These are phyloP conservation scores for Drosophila fungiperda DNA, from an alignment of 2,888 invertebrate genomes.

Conservation along the genomic window DNA sequence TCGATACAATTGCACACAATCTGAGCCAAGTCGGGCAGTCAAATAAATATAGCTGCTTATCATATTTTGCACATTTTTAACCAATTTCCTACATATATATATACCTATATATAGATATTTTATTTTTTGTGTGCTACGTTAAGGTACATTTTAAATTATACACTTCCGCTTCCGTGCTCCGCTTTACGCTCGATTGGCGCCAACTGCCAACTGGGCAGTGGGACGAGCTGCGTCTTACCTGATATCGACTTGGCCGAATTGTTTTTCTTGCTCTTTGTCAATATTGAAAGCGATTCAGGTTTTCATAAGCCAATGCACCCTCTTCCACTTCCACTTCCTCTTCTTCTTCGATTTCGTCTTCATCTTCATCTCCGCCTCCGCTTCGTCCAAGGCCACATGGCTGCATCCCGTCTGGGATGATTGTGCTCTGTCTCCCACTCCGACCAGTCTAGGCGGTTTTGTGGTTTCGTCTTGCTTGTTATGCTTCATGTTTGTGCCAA, in stretches of 20 bases:
- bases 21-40: conserved; percentile 40
- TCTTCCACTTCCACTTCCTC: background rate
- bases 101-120: background rate
- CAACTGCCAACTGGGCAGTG: conserved; percentile 22
- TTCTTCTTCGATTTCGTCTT: conserved; percentile 13
- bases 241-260: background rate
- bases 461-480: conserved; percentile 69
- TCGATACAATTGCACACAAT: conserved; percentile 7
- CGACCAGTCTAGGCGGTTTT: conserved; percentile 24
- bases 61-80: conserved; percentile 64
- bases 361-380: conserved; percentile 3
- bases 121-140: conserved; percentile 33
- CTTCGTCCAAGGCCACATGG: conserved; percentile 37
- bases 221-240: conserved; percentile 10
- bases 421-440: background rate
- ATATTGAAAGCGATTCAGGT: conserved; percentile 80
- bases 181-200: conserved; percentile 75
- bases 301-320: conserved; percentile 53
- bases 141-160: conserved; percentile 80
- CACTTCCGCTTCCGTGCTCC: conserved; percentile 75
- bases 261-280: conserved; percentile 57
- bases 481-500: conserved; percentile 73
- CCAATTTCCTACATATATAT: conserved; percentile 23
- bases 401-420: conserved; percentile 45
- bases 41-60: conserved; percentile 53